Evolutionary conservation across 2,113 vertebrate genomes (phyloP).

Genomic region (Podarcis muralis): DNA sequence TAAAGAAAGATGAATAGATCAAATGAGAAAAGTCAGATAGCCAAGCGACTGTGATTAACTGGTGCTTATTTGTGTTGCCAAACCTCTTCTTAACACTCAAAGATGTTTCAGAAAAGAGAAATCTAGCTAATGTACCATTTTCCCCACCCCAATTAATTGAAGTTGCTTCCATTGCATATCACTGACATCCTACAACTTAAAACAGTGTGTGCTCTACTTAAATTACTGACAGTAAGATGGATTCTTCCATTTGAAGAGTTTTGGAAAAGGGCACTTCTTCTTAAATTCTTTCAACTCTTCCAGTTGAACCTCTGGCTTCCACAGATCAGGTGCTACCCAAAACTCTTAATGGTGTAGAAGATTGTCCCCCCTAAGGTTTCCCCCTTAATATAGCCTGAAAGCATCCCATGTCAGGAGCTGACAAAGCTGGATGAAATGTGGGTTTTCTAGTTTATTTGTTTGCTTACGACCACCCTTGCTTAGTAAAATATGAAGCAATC

Average conservation of each 20-base stretch:
- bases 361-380: too few species aligned
- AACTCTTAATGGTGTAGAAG: too few species aligned
- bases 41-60: background rate
- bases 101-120: background rate
- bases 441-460: too few species aligned
- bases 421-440: too few species aligned
- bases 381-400: too few species aligned
- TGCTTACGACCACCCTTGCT: too few species aligned
- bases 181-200: background rate
- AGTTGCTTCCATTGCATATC: background rate
- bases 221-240: background rate
- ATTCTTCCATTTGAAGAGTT: background rate
- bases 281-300: too few species aligned
- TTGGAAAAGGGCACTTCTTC: background rate
- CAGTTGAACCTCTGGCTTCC: background rate
- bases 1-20: conserved; percentile 41
- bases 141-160: background rate
- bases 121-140: background rate
- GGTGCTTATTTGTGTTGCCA: background rate
- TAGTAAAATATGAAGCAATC: background rate
- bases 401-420: too few species aligned
- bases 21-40: conserved; percentile 46
- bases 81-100: background rate
- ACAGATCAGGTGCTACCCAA: too few species aligned
- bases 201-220: background rate